phyloP scores from a whole-genome alignment of 1,140 invertebrate species.

The Kradibia gibbosae region DNA sequence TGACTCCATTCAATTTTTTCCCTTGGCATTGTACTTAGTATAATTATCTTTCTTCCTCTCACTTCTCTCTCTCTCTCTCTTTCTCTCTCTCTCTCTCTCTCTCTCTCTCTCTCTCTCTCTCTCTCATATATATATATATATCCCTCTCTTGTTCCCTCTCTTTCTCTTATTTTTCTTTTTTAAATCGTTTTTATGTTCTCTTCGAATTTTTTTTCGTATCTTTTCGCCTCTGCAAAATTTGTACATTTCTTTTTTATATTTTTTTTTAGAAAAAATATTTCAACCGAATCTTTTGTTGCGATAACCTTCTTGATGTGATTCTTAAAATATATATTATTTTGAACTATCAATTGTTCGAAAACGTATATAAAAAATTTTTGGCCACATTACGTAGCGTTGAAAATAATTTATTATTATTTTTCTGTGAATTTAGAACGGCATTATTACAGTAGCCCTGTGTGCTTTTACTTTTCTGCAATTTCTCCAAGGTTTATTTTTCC shows the following conservation, averaged over 20 bases:
- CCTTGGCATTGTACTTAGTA: conserved; percentile 19
- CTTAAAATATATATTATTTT: no score
- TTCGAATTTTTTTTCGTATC: neutral
- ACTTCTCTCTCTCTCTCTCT: neutral
- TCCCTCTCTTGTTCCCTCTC: neutral
- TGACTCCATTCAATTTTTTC: conserved; percentile 36
- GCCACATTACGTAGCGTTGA: no score
- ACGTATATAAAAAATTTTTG: no score
- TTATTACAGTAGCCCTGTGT: no score
- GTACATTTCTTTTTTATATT: neutral
- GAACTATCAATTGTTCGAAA: no score
- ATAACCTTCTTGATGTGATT: no score
- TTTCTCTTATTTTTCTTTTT: neutral
- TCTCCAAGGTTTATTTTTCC: no score
- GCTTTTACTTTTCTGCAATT: no score
- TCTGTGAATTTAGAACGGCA: no score
- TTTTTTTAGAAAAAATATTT: no score
- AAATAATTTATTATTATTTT: no score
- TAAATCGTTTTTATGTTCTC: neutral
- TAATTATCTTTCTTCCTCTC: conserved; percentile 30
- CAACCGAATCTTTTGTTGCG: no score
- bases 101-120: neutral
- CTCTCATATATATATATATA: neutral
- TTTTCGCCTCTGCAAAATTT: neutral
- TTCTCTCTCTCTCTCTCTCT: neutral